These are phyloP conservation scores for Blastomussa wellsi DNA, from an alignment of 92 coral and sea anemone species.

Conservation along the genomic window DNA sequence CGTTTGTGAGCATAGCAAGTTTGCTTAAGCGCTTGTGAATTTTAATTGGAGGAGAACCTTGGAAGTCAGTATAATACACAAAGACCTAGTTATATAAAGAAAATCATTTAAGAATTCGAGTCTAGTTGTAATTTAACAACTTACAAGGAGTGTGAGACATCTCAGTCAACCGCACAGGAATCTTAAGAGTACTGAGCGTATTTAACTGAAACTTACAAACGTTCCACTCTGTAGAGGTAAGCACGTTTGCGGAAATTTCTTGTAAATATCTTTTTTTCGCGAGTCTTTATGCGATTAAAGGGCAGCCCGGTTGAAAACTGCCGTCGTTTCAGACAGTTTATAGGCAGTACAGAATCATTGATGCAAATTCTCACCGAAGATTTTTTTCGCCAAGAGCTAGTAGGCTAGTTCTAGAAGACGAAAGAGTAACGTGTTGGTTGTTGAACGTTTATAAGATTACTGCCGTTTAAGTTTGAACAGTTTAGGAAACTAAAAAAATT, in stretches of 20 bases:
- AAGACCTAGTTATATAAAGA: slow-evolving; percentile 42
- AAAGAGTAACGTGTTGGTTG: slow-evolving; percentile 22
- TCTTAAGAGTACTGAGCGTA: neutral
- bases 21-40: slow-evolving; percentile 45
- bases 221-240: slow-evolving; percentile 18
- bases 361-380: neutral
- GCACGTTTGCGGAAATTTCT: neutral
- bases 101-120: neutral
- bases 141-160: neutral
- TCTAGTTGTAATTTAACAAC: slow-evolving; percentile 17
- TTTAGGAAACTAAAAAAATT: slow-evolving; percentile 7
- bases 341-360: neutral
- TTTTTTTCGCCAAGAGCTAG: neutral
- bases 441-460: slow-evolving; percentile 34
- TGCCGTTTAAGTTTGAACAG: slow-evolving; percentile 31
- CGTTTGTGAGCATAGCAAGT: slow-evolving; percentile 37
- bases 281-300: neutral
- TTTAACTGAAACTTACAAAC: neutral
- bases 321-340: neutral
- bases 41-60: slow-evolving; percentile 59
- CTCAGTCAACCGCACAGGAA: neutral
- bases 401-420: neutral
- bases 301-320: no score
- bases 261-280: neutral
- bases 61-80: slow-evolving; percentile 61